Evolutionary conservation across 2,113 vertebrate species (phyloP).

Genomic region (Ictalurus punctatus): DNA sequence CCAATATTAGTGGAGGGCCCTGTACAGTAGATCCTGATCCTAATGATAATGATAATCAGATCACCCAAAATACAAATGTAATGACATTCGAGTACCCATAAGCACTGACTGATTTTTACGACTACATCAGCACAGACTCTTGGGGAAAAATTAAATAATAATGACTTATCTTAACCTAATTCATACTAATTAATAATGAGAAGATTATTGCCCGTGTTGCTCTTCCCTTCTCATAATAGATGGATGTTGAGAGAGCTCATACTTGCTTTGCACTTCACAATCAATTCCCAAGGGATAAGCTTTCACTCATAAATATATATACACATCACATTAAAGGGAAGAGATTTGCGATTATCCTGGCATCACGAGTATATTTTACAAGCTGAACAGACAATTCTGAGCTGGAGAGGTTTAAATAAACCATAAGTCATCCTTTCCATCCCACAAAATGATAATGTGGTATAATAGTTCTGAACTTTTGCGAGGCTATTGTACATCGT

Average conservation of each 20-base stretch:
- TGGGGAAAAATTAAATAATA: not conserved
- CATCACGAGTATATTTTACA: not conserved
- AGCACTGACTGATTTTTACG: not conserved
- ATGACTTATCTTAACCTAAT: not conserved
- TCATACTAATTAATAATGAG: not conserved
- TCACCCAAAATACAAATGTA: not conserved
- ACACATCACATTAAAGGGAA: not conserved
- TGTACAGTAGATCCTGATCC: not conserved
- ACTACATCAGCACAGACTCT: not conserved
- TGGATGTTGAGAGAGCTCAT: not conserved
- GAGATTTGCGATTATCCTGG: not conserved
- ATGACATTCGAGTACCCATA: no score
- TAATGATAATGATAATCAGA: not conserved
- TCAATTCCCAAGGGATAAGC: not conserved
- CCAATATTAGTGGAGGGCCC: no score
- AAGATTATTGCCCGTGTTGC: not conserved
- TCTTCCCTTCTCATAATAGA: not conserved
- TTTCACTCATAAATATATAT: not conserved
- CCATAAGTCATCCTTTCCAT: not conserved
- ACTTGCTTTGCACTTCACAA: not conserved
- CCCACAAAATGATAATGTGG: not conserved
- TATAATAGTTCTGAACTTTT: slow-evolving; percentile 24
- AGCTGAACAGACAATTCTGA: not conserved
- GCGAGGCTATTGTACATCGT: not conserved
- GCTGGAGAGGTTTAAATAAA: not conserved